Base-by-base conservation (phyloP, 2,113 vertebrate species). In the Percina caprodes region DNA sequence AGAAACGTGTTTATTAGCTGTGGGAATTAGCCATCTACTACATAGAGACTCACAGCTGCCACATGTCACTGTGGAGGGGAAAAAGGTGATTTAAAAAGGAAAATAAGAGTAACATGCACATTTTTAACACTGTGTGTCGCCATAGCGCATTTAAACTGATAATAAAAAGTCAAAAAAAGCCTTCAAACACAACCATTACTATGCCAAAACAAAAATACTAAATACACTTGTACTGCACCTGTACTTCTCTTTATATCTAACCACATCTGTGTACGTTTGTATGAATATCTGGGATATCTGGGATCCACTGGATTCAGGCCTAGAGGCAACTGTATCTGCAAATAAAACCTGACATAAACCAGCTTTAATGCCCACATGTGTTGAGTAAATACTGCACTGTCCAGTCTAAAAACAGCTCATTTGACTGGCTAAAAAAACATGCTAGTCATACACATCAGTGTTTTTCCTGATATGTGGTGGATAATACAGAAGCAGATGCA, bases 101-200 rank as follows among this genome's bases (percentile, higher is more conserved):
- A n/a, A n/a, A 46, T 14, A 30, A 39, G 0, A 8, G 61, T 4
- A 2, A 61, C 23, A 18, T 45, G 10, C 46, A 13, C 0, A 24
- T 55, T 59, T 71, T 0, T n/a, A 55, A 69, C 84, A 66, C 72
- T 67, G 10, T 35, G 23, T 88, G 78, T 84, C 86, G 26, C 80
- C 23, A 82, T 62, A 84, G 46, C 5, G 7, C 13, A 33, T 69
- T 67, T n/a, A 61, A 42, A 13, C 11, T 45, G 15, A 19, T 23
- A 13, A n/a, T 35, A 52, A 49, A 9, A 67, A 15, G 45, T 49
- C 15, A 4, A 18, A 24, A 66, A 58, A 55, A 39, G 3, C 3
- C 39, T 18, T 49, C 24, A 73, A 76, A 42, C 13, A 4, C 0
- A 59, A 8, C 13, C 30, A 1, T 71, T 49, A 10, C 6, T 56